phyloP scores from a whole-genome alignment of 2,888 invertebrate species.

The Chalcis sispes region DNA sequence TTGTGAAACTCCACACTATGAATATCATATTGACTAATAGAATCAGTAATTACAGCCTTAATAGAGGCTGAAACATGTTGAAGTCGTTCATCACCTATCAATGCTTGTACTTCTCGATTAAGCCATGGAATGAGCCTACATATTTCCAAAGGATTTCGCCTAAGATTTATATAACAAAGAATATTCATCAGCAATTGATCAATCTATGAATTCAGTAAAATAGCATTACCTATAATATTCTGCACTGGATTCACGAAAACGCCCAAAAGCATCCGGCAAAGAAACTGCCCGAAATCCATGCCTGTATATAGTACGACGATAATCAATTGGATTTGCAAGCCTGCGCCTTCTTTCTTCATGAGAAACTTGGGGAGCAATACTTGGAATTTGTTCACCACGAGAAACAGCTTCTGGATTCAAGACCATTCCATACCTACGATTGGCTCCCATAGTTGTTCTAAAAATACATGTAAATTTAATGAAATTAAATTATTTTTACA shows the following conservation, averaged over 20 bases:
- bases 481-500: background rate
- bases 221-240: slow-evolving; percentile 83
- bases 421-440: slow-evolving; percentile 78
- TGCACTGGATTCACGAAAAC: slow-evolving; percentile 85
- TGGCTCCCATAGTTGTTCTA: slow-evolving; percentile 84
- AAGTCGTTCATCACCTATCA: slow-evolving; percentile 82
- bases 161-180: slow-evolving; percentile 69
- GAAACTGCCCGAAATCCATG: slow-evolving; percentile 86
- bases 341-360: slow-evolving; percentile 65
- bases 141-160: slow-evolving; percentile 87
- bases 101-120: slow-evolving; percentile 88
- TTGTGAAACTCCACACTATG: slow-evolving; percentile 84
- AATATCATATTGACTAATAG: slow-evolving; percentile 83
- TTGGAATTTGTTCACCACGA: slow-evolving; percentile 67
- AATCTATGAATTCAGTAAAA: too few relatives aligned
- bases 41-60: slow-evolving; percentile 82
- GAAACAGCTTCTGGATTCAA: slow-evolving; percentile 66
- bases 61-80: slow-evolving; percentile 80
- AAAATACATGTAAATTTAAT: slow-evolving; percentile 61
- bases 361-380: slow-evolving; percentile 61
- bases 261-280: slow-evolving; percentile 83
- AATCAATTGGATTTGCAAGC: slow-evolving; percentile 63
- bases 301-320: slow-evolving; percentile 80
- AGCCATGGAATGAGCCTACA: slow-evolving; percentile 93
- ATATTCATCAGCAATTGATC: background rate